These are phyloP conservation scores for Cossypha heuglini DNA, from an alignment of 2,797 vertebrate genomes.

Conservation along the genomic window DNA sequence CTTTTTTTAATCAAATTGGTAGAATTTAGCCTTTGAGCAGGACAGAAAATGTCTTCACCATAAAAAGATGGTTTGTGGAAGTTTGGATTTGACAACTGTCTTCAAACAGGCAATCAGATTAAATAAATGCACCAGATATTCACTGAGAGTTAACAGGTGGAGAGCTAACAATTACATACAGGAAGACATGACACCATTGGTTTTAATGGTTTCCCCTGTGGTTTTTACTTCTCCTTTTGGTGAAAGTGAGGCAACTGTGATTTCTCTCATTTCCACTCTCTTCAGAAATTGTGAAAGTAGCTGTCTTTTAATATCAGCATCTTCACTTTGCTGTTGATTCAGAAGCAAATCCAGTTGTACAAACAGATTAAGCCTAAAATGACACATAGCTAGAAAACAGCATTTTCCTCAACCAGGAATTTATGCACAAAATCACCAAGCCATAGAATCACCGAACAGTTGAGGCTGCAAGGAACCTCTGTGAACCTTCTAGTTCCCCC, in stretches of 20 bases:
- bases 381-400: background rate
- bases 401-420: background rate
- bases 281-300: background rate
- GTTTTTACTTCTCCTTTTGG: constrained; percentile 58
- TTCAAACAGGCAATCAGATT: background rate
- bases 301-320: background rate
- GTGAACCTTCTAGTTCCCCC: background rate
- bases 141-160: background rate
- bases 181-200: background rate
- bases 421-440: background rate
- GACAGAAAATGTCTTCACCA: fast-evolving
- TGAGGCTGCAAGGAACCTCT: background rate
- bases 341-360: background rate
- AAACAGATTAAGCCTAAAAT: background rate
- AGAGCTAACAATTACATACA: background rate
- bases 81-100: background rate
- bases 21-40: background rate
- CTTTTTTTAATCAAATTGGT: background rate
- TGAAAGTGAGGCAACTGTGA: constrained; percentile 13
- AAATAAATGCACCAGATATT: background rate
- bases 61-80: background rate
- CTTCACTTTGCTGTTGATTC: background rate
- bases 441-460: background rate
- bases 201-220: constrained; percentile 62
- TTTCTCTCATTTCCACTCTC: constrained; percentile 15